A percentile compares a stretch with the other conserved stretches of the same genome.
Conservation (phyloP, 2,113 vertebrate genomes). For the Phrynosoma blainvillii region DNA sequence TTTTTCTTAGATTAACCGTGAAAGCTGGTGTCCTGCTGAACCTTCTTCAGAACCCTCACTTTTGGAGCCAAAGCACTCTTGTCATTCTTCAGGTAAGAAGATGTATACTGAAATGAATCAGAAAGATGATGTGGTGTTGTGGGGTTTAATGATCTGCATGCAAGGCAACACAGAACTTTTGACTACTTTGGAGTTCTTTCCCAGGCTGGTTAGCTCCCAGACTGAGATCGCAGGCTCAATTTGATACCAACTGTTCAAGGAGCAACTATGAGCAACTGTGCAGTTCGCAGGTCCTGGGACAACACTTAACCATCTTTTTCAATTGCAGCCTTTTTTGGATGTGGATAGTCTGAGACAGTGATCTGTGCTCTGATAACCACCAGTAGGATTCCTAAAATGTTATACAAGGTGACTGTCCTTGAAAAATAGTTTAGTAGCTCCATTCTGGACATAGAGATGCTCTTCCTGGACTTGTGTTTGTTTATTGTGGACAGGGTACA, state of each 20-base stretch:
- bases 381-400: too few relatives aligned
- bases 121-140: not conserved
- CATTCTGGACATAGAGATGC: too few relatives aligned
- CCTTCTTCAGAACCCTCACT: slow-evolving; percentile 68
- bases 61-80: slow-evolving; percentile 55
- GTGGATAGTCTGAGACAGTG: too few relatives aligned
- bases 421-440: too few relatives aligned
- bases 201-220: not conserved
- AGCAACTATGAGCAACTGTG: too few relatives aligned
- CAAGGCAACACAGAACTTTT: not conserved
- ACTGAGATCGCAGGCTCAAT: not conserved
- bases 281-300: too few relatives aligned
- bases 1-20: slow-evolving; percentile 78
- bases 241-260: not conserved
- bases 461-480: too few relatives aligned
- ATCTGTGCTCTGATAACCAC: too few relatives aligned
- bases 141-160: too few relatives aligned
- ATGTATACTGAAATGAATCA: not conserved
- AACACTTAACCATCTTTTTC: too few relatives aligned
- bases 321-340: not conserved
- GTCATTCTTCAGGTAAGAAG: slow-evolving; percentile 69
- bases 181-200: not conserved
- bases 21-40: slow-evolving; percentile 76
- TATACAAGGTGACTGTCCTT: too few relatives aligned
- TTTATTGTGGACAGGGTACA: not conserved